phyloP scores from a whole-genome alignment of 2,888 invertebrate species.

The Uropetala carovei region DNA sequence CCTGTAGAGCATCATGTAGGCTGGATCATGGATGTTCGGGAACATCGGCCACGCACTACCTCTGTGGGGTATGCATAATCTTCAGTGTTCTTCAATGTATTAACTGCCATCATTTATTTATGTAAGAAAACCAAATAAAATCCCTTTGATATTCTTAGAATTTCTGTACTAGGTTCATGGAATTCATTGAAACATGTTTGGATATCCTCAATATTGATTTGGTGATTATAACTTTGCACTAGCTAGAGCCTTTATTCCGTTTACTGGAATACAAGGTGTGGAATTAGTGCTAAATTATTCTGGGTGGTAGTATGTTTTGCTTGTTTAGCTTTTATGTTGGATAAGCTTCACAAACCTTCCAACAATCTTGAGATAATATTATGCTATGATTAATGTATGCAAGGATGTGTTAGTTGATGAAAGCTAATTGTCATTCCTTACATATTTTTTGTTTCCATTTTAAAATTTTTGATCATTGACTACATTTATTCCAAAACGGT shows the following conservation, averaged over 20 bases:
- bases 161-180: neutral
- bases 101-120: neutral
- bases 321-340: neutral
- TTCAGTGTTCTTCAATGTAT: neutral
- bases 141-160: neutral
- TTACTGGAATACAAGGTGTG: conserved; percentile 61
- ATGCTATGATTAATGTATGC: neutral
- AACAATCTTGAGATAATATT: neutral
- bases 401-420: neutral
- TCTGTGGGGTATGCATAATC: conserved; percentile 82
- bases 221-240: conserved; percentile 36
- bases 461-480: neutral
- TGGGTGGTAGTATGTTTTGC: neutral
- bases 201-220: neutral
- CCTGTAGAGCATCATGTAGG: conserved; percentile 97
- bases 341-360: neutral
- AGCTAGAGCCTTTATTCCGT: conserved; percentile 65
- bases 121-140: neutral
- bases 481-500: neutral
- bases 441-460: neutral
- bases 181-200: too few relatives aligned
- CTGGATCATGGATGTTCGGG: conserved; percentile 96
- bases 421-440: neutral
- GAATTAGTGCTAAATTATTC: conserved; percentile 59
- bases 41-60: conserved; percentile 87